Conservation (phyloP, 2,888 invertebrate species). For the Silvanus unidentatus region DNA sequence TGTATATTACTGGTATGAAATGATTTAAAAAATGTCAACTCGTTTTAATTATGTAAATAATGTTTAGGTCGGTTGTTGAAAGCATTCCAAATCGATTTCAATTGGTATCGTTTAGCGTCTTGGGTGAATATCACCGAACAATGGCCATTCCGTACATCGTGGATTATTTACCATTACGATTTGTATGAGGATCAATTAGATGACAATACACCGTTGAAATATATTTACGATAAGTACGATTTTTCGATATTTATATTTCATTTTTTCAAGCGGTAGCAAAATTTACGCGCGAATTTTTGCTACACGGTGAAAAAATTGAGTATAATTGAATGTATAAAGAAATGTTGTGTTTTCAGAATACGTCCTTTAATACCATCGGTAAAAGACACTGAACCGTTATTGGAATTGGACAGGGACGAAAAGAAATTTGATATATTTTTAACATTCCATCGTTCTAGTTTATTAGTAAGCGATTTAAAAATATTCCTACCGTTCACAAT, state of each 20-base stretch:
- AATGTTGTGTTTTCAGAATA: conserved; percentile 52
- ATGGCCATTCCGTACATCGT: conserved; percentile 96
- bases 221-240: conserved; percentile 86
- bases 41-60: background rate
- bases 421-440: conserved; percentile 91
- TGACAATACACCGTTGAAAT: conserved; percentile 78
- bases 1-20: conserved; percentile 80
- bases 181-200: conserved; percentile 81
- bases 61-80: conserved; percentile 81
- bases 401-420: conserved; percentile 91
- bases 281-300: no score
- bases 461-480: conserved; percentile 82
- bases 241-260: no score
- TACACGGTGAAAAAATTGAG: background rate
- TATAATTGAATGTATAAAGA: background rate
- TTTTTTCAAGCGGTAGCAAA: no score
- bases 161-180: conserved; percentile 94
- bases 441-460: conserved; percentile 77
- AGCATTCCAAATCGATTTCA: conserved; percentile 98
- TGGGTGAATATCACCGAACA: conserved; percentile 99
- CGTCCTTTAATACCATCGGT: conserved; percentile 74
- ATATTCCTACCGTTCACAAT: conserved; percentile 97
- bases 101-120: conserved; percentile 90
- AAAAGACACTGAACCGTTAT: conserved; percentile 80
- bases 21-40: background rate